Base-by-base conservation (phyloP, 2,888 invertebrate species). In the Dioctria rufipes region DNA sequence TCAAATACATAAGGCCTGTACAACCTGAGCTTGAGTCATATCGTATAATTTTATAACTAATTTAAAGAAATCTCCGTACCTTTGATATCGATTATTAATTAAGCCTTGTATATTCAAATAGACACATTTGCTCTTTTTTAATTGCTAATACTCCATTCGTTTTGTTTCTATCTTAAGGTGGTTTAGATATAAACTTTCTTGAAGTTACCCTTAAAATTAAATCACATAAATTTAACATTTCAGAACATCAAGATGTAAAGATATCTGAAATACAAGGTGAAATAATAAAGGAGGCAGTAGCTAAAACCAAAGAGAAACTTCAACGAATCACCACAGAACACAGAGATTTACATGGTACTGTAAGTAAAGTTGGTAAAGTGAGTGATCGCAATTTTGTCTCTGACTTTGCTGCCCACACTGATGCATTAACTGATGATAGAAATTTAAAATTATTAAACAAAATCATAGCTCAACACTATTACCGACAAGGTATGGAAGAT, bases 361-460 rank as follows among this genome's bases (percentile, higher is more conserved):
- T 95, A 4, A 98, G 98, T 0, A 95, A 97, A 91, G 96, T 98
- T 71, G 99, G 99, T 75, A 99, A 98, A 90, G 95, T 96, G 0
- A 96, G 99, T 85, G 99, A 99, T 88, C 93, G 97, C 85, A 97
- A 97, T 90, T 98, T 98, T 86, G 95, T 95, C 58, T 93, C 95
- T 0, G 98, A 98, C 88, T 98, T 97, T 90, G 96, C 97, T 0
- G 95, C 95, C 81, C 93, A 95, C 58, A 91, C 92, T 67, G 96
- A 96, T 82, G 95, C 95, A 84, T 92, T 95, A 0, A 90, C 91
- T 88, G 91, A 92, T 83, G 91, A 91, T 82, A 86, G 86, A 0
- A 94, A 94, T 86, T 90, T 92, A 71, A 91, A 92, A 85, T 88
- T 94, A 25, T 89, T 96, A n/a, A 95, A 96, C 88, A 93, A 95